Conservation (phyloP, 2,113 vertebrate genomes). For the Rhadina sibilatrix region DNA sequence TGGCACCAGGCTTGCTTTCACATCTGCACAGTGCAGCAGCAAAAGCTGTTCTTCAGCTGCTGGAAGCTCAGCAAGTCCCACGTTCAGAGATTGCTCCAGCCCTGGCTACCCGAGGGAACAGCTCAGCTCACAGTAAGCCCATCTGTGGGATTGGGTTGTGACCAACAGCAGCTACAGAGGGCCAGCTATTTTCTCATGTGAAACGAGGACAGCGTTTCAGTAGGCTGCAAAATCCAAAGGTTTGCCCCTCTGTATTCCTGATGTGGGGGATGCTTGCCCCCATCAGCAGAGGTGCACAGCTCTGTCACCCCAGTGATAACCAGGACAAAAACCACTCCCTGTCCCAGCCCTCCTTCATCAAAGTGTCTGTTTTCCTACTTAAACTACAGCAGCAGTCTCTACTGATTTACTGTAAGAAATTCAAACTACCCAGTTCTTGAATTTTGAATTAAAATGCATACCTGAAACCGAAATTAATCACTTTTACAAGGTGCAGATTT, state of each 20-base stretch:
- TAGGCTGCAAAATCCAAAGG: background rate
- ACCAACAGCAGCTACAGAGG: background rate
- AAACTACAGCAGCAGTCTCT: background rate
- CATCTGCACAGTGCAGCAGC: background rate
- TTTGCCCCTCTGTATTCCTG: background rate
- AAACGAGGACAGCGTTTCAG: background rate
- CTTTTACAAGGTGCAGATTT: background rate
- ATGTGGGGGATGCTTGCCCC: rapidly evolving
- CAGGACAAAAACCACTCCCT: background rate
- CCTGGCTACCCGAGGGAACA: background rate
- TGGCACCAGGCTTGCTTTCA: background rate
- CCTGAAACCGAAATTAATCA: background rate
- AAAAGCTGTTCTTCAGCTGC: background rate
- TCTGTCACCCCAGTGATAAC: background rate
- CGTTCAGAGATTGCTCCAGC: background rate
- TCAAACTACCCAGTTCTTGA: background rate
- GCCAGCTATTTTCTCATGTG: background rate
- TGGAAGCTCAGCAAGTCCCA: background rate
- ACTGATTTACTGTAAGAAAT: background rate
- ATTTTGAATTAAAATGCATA: background rate
- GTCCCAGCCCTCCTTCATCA: background rate
- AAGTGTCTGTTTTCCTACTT: background rate
- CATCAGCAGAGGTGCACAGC: background rate
- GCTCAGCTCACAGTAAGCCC: background rate
- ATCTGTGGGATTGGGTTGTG: rapidly evolving